Evolutionary conservation across 2,113 vertebrate species (phyloP).

Genomic region (Eubucco bourcierii): DNA sequence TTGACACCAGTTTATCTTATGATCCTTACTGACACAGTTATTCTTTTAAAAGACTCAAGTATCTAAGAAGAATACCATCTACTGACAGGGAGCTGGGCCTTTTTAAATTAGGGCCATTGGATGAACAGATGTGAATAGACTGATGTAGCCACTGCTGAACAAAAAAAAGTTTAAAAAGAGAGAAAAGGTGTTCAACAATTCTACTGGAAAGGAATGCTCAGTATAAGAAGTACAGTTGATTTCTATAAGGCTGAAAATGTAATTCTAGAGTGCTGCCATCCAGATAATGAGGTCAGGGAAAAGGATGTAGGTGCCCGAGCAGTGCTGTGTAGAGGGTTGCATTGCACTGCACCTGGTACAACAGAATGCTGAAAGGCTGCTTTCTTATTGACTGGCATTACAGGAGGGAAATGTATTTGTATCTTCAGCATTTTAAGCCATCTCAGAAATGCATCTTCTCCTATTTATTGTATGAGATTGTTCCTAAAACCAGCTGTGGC

Average conservation of each 20-base stretch:
- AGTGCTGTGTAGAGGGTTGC: neutral
- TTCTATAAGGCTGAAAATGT: neutral
- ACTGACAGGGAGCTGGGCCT: neutral
- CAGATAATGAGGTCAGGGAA: neutral
- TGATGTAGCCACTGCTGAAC: neutral
- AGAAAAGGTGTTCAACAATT: neutral
- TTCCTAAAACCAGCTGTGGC: neutral
- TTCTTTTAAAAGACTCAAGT: neutral
- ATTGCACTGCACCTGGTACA: neutral
- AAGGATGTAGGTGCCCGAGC: neutral
- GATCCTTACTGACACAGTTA: neutral
- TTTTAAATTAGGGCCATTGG: neutral
- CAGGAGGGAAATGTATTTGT: neutral
- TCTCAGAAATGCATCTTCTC: neutral
- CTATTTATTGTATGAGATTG: neutral
- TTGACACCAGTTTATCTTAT: neutral
- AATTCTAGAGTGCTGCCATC: constrained; percentile 11
- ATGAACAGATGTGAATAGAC: neutral
- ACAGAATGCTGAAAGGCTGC: neutral
- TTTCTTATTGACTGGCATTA: neutral
- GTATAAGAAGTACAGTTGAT: neutral
- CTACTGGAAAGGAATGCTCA: neutral
- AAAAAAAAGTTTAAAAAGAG: neutral
- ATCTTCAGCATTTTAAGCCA: neutral
- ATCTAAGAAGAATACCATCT: neutral